Percentiles rank a stretch among this genome's conserved stretches.
Evolutionary conservation across 37 sponge, comb jelly and placozoan species (phyloP).

Genomic region (Ianthella basta): DNA sequence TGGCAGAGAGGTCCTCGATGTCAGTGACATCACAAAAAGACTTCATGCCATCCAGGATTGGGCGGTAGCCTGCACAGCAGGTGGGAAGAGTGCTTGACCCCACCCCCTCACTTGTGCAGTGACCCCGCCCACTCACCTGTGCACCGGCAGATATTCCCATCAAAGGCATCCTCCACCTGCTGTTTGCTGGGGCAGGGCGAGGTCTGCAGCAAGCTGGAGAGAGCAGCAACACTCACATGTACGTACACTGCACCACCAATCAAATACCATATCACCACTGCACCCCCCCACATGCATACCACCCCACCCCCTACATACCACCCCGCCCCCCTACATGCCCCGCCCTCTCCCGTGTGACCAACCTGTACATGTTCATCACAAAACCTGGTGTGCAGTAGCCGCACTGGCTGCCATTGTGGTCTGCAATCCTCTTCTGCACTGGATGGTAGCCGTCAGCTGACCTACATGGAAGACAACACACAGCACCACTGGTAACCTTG

Average conservation of each 20-base stretch:
- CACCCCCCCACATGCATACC: too few species aligned
- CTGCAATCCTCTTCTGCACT: slow-evolving; percentile 43
- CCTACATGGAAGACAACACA: background rate
- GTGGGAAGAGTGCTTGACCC: too few species aligned
- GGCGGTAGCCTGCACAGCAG: slow-evolving; percentile 64
- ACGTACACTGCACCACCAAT: background rate
- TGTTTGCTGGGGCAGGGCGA: background rate
- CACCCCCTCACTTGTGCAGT: too few species aligned
- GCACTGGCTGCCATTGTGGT: slow-evolving; percentile 66
- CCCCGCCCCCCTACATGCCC: too few species aligned
- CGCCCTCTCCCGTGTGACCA: too few species aligned
- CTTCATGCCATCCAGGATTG: slow-evolving; percentile 87
- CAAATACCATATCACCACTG: too few species aligned
- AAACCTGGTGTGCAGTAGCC: slow-evolving; percentile 77
- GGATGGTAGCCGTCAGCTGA: slow-evolving; percentile 43
- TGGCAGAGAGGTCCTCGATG: slow-evolving; percentile 24
- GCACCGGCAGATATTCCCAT: slow-evolving; percentile 63
- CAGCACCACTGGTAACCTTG: too few species aligned
- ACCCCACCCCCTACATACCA: too few species aligned
- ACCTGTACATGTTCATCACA: slow-evolving; percentile 83
- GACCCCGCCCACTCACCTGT: too few species aligned
- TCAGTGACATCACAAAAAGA: slow-evolving; percentile 51
- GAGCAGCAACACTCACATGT: background rate
- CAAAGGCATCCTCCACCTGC: slow-evolving; percentile 44
- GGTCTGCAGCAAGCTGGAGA: slow-evolving; percentile 25